phyloP scores from a whole-genome alignment of 2,888 invertebrate genomes.

The Dicyrtomina minuta region DNA sequence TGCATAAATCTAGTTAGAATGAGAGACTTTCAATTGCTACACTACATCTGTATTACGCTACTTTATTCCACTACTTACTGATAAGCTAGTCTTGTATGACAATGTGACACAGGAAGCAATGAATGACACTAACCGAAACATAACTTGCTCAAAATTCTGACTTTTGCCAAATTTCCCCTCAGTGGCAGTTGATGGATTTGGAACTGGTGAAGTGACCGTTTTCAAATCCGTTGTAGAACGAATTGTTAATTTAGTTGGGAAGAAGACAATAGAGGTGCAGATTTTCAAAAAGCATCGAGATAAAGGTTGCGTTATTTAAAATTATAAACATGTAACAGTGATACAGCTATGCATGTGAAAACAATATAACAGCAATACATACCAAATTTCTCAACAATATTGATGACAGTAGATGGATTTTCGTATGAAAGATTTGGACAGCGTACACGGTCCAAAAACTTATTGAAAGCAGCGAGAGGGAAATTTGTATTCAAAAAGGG shows the following conservation, averaged over 20 bases:
- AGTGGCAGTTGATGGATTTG: slow-evolving; percentile 12
- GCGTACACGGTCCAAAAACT: slow-evolving; percentile 67
- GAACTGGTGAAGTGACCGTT: background rate
- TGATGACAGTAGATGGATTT: slow-evolving; percentile 71
- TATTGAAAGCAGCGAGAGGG: slow-evolving; percentile 74
- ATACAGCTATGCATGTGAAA: too few species aligned
- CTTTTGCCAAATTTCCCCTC: slow-evolving; percentile 40
- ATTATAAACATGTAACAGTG: too few species aligned
- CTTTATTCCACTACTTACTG: background rate
- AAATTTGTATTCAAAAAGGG: slow-evolving; percentile 57
- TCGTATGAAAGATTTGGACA: slow-evolving; percentile 68
- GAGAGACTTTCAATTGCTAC: too few species aligned
- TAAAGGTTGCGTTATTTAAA: slow-evolving; percentile 41
- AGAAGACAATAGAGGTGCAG: slow-evolving; percentile 50
- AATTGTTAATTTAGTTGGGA: slow-evolving; percentile 49
- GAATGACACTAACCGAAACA: slow-evolving; percentile 50
- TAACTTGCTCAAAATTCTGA: slow-evolving; percentile 48
- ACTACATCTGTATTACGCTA: too few species aligned
- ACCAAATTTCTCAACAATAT: slow-evolving; percentile 73
- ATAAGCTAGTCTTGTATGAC: slow-evolving; percentile 40
- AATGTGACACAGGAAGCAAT: slow-evolving; percentile 45
- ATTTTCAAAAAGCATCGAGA: too few species aligned
- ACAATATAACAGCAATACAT: too few species aligned
- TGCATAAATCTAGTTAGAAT: too few species aligned
- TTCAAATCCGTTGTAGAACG: slow-evolving; percentile 38